A percentile compares a stretch with the other conserved stretches of the same genome.
These are phyloP conservation scores for Pandemis heparana DNA, from an alignment of 2,888 invertebrate species.

Conservation along the genomic window DNA sequence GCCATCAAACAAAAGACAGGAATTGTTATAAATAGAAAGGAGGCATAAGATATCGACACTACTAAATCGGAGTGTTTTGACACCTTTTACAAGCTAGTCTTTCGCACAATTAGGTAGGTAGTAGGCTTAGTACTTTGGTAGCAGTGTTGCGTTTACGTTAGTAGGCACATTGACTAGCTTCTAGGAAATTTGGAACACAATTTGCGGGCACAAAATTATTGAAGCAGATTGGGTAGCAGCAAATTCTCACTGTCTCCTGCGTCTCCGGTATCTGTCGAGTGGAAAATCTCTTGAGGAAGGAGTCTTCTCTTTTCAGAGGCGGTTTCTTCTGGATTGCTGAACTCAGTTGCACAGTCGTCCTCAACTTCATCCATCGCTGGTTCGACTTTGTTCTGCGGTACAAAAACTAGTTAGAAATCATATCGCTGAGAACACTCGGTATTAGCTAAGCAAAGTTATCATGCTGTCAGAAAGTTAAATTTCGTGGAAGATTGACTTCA, in stretches of 20 bases:
- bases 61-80: too few species aligned
- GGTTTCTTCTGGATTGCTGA: slow-evolving; percentile 96
- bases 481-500: slow-evolving; percentile 43
- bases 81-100: too few species aligned
- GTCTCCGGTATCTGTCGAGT: slow-evolving; percentile 96
- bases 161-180: not conserved
- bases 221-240: slow-evolving; percentile 9
- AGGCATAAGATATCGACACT: too few species aligned
- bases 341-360: slow-evolving; percentile 96
- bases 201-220: not conserved
- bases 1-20: too few species aligned
- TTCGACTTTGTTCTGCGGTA: slow-evolving; percentile 94
- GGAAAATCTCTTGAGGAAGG: slow-evolving; percentile 97
- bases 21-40: too few species aligned
- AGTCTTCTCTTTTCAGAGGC: slow-evolving; percentile 95
- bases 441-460: slow-evolving; percentile 61
- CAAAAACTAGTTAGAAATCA: slow-evolving; percentile 47
- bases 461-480: slow-evolving; percentile 60
- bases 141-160: not conserved
- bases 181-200: not conserved
- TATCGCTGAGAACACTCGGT: slow-evolving; percentile 11
- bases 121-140: not conserved
- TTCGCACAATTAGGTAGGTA: too few species aligned
- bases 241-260: slow-evolving; percentile 89
- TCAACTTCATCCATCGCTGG: slow-evolving; percentile 98